Base-by-base conservation (phyloP, 2,797 vertebrate genomes). In the Urocyon cinereoargenteus region DNA sequence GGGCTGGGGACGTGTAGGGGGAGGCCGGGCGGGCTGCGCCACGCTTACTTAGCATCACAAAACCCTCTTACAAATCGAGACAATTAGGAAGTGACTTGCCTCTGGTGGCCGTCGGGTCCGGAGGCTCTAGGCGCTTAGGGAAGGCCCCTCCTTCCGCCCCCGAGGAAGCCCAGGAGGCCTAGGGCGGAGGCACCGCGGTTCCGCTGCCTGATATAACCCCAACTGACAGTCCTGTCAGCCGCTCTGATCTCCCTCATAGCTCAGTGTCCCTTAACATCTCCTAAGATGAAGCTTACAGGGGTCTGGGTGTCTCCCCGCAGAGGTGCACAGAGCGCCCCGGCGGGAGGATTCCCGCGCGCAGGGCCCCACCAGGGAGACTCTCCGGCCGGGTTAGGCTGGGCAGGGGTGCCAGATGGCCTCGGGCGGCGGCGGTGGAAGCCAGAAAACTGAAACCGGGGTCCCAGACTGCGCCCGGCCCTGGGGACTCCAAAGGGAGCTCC, bases 31-130 rank as follows among this genome's bases (percentile, higher is more conserved):
- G 72, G 98, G 97, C 98, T 97, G 98, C 97, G 98, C 98, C 98
- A 98, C 98, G 98, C 98, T 98, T 98, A 98, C 98, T 99, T 99
- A 98, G 98, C 98, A 99, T 99, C 97, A 99, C 98, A 99, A 99
- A 98, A 98, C 98, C 97, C 97, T 98, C 98, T 98, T 98, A 98
- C 98, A 98, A 98, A 98, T 97, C 87, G 93, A 98, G 98, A 98
- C 99, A 98, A 99, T 98, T 98, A 98, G 98, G 95, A 97, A 98
- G 98, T 98, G 98, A 98, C 96, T 98, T 97, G 98, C 98, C 98
- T 97, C 97, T 98, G 98, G 98, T 97, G 86, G 98, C 98, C 86
- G 97, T 96, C 91, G 13, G 95, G 97, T 98, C 94, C 94, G n/a
- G 97, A 97, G 97, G 97, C 94, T 95, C 88, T 36, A 95, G 97